A percentile compares a stretch with the other conserved stretches of the same genome.
Evolutionary conservation across 2,113 vertebrate species (phyloP).

Genomic region (Phoenicopterus ruber): DNA sequence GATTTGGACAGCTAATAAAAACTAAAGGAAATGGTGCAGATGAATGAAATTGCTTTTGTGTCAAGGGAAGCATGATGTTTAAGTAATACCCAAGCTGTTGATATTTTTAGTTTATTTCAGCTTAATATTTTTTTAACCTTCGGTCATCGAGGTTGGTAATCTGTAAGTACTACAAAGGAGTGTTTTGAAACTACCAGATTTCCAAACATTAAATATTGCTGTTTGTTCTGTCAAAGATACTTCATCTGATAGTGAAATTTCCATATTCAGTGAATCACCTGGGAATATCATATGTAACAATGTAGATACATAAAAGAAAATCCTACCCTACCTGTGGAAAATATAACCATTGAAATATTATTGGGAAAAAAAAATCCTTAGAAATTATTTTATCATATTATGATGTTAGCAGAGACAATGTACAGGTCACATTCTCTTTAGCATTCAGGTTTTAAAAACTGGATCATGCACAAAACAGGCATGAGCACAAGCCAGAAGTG

Average conservation of each 20-base stretch:
- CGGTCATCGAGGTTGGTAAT: neutral
- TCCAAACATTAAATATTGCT: neutral
- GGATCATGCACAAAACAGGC: neutral
- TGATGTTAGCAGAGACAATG: neutral
- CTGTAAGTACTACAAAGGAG: neutral
- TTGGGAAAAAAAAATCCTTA: neutral
- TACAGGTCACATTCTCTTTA: neutral
- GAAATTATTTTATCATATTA: neutral
- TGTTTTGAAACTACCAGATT: neutral
- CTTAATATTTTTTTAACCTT: neutral
- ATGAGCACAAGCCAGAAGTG: neutral
- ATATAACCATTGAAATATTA: neutral
- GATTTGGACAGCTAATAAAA: slow-evolving; percentile 7
- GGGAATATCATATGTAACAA: neutral
- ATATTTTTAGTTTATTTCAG: slow-evolving; percentile 14
- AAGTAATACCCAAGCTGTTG: neutral
- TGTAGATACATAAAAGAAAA: neutral
- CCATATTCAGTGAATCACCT: neutral
- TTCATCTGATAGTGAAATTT: neutral
- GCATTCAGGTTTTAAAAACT: neutral
- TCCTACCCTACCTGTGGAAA: neutral
- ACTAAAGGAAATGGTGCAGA: neutral
- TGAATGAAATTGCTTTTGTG: neutral
- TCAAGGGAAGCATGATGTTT: neutral
- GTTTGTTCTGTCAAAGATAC: neutral